phyloP scores from a whole-genome alignment of 2,797 vertebrate genomes.

The Nyctalus aviator region DNA sequence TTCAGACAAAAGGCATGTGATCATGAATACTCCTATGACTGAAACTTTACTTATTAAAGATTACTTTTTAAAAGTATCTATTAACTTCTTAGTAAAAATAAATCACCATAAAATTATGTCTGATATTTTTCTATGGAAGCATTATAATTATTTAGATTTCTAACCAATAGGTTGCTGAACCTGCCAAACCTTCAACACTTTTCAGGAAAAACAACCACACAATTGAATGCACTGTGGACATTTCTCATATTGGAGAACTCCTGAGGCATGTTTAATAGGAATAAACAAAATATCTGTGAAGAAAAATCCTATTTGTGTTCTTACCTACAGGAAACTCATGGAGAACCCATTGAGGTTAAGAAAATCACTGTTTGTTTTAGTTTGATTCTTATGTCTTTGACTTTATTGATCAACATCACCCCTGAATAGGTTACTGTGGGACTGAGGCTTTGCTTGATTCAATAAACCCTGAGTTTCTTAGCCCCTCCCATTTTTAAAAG shows the following conservation, averaged over 20 bases:
- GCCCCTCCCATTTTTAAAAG: constrained; percentile 83
- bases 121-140: background rate
- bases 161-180: background rate
- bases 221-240: background rate
- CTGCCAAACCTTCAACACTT: constrained; percentile 52
- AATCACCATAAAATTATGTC: background rate
- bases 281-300: constrained; percentile 73
- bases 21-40: background rate
- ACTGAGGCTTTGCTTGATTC: constrained; percentile 87
- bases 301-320: constrained; percentile 82
- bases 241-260: constrained; percentile 76
- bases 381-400: constrained; percentile 88
- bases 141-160: constrained; percentile 12
- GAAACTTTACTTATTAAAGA: background rate
- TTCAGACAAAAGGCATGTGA: background rate
- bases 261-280: constrained; percentile 77
- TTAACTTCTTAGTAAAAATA: constrained; percentile 5
- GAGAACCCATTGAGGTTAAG: constrained; percentile 86
- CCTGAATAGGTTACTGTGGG: constrained; percentile 88
- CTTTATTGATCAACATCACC: constrained; percentile 89
- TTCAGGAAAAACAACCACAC: constrained; percentile 60
- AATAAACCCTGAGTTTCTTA: constrained; percentile 89
- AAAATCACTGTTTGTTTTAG: constrained; percentile 88
- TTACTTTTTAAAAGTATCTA: background rate
- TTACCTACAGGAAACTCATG: constrained; percentile 85